Evolutionary conservation across 2,888 invertebrate genomes (phyloP), one percentile per base, ranked within the genome.

Genomic region (Taenaris catops): DNA sequence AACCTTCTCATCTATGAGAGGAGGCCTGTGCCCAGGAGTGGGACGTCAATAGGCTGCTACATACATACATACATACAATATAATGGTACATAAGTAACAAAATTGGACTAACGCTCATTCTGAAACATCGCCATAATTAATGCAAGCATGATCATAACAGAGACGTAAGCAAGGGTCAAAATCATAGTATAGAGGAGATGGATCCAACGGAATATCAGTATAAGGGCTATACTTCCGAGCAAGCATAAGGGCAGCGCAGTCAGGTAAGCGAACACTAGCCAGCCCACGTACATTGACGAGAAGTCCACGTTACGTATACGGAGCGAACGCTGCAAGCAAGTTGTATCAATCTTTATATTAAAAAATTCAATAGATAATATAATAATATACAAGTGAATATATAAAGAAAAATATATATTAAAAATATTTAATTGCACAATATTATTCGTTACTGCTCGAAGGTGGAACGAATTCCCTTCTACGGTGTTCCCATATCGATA

Each of bases 171-270:
- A 1, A 75, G 43, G 20, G 80, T 38, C 4, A 73, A 55, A 20
- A 72, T 24, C 10, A 81, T 41, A 0, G 70, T 66, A 28, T 54
- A 55, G 1, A 75, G n/a, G 7, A 80, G 44, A 28, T 79, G 69
- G 43, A 83, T 73, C 83, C 83, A 83, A 6, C 83, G 54, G 59
- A 81, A 83, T 41, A 79, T 69, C 17, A 78, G 58, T 38, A 74
- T 75, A 9, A 83, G 59, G 0, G 73, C 57, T 23, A 75, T 38
- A 26, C 71, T 46, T 0, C 63, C 74, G 4, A 79, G 54, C 6
- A 76, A 8, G 45, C 76, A 74, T 25, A 63, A 53, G 0, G 83
- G 83, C 6, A 76, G 24, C 0, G 66, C 68, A 0, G 76, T 72
- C 32, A 83, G 37, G 44, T 61, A 64, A 0, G 68, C 69, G 51